phyloP scores from a whole-genome alignment of 2,797 vertebrate genomes.

The Garrulus glandarius region DNA sequence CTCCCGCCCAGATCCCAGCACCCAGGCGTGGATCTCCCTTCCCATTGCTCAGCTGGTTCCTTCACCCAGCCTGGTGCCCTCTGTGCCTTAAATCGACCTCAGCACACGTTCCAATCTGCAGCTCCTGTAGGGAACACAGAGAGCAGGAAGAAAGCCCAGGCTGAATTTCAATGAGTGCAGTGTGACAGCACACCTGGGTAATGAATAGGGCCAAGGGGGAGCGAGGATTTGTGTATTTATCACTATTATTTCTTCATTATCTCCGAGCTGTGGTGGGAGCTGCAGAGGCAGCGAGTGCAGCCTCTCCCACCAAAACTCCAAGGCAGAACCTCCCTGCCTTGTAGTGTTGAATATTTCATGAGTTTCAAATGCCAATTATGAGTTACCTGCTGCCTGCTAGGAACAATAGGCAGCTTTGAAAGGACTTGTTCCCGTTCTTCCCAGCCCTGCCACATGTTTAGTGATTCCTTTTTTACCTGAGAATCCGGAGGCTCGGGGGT shows the following conservation, averaged over 20 bases:
- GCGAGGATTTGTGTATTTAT: neutral
- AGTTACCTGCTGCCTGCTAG: conserved; percentile 31
- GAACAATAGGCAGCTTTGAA: neutral
- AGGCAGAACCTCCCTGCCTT: conserved; percentile 10
- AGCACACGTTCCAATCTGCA: neutral
- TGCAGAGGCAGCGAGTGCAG: neutral
- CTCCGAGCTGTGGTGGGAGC: neutral
- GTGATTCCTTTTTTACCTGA: neutral
- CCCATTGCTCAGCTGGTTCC: neutral
- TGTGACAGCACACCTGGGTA: neutral
- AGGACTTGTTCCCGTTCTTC: neutral
- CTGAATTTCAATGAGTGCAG: neutral
- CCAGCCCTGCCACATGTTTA: neutral
- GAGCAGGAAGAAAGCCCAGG: neutral
- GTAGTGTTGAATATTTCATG: conserved; percentile 34
- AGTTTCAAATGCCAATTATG: conserved; percentile 8
- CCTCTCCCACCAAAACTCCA: neutral
- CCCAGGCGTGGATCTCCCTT: neutral
- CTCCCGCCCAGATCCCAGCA: neutral
- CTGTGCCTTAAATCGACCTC: neutral
- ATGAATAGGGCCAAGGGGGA: neutral
- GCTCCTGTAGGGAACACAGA: neutral
- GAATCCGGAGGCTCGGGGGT: neutral
- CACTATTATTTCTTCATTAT: neutral
- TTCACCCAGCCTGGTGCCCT: neutral